Percentiles rank a stretch among this genome's conserved stretches.
These are phyloP conservation scores for Drosophila lacertosa DNA, from an alignment of 1,140 invertebrate genomes.

Conservation along the genomic window DNA sequence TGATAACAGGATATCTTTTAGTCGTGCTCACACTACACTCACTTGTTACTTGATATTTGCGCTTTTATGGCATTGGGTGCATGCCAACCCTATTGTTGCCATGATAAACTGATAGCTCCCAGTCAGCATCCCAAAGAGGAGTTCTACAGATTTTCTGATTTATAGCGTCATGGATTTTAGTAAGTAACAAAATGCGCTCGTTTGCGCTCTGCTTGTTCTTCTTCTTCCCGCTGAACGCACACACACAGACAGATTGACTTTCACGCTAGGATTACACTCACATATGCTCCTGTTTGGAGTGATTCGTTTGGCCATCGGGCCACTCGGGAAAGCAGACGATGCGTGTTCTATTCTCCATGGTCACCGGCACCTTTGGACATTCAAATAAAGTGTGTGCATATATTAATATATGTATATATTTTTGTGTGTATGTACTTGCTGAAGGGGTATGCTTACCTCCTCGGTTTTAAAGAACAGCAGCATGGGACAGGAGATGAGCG, in stretches of 20 bases:
- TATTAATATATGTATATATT: no score
- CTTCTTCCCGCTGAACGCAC: not conserved
- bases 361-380: constrained; percentile 71
- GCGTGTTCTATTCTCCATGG: constrained; percentile 85
- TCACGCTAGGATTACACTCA: constrained; percentile 85
- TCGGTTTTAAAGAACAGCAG: constrained; percentile 92
- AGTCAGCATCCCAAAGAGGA: constrained; percentile 34
- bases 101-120: constrained; percentile 25
- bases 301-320: constrained; percentile 90
- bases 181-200: constrained; percentile 20
- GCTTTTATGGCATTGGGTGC: constrained; percentile 28
- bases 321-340: constrained; percentile 92
- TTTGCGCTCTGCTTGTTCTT: not conserved
- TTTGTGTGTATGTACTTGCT: not conserved
- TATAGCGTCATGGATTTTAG: constrained; percentile 31
- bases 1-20: not conserved
- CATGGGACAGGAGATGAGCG: constrained; percentile 92
- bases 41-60: not conserved
- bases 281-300: constrained; percentile 91
- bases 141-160: constrained; percentile 49
- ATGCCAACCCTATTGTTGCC: constrained; percentile 4
- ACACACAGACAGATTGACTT: constrained; percentile 13
- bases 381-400: constrained; percentile 3
- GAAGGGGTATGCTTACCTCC: constrained; percentile 77
- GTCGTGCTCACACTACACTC: not conserved